Base-by-base conservation (phyloP, 2,797 vertebrate genomes). In the Liparis tanakae region DNA sequence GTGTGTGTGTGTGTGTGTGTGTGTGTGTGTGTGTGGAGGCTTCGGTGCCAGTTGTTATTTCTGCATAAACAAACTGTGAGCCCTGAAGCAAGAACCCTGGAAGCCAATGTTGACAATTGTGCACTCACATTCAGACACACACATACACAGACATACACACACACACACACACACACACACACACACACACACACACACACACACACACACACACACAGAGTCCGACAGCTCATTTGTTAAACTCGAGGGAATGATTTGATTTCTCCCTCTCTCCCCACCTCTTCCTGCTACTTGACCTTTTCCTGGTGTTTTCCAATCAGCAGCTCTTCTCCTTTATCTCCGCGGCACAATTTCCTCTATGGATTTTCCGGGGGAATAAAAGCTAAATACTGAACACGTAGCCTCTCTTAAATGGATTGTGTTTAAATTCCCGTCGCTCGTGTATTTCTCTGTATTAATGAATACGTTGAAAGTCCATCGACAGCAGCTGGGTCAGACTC, bases 151-250 rank as follows among this genome's bases (percentile, higher is more conserved):
- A 41, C 30, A 34, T 37, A 59, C 64, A 33, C 54, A 51, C 64
- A 67, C 54, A 36, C 65, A 56, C 71, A 39, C 54, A 39, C 70
- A 59, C 69, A 37, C 54, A 51, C 64, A 70, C 54, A 36, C 65
- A 56, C 71, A 43, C 54, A 39, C 72, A 59, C 69, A 70, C 54
- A 30, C 65, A 56, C 71, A 43, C 54, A 39, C 4, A 30, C 53
- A 36, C 37, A 54, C 68, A 36, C 53, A 44, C 64, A 70, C 54
- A 30, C 65, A 56, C 71, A 43, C 53, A 39, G 3, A 30, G 9
- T 46, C 43, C 3, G 69, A 79, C 70, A 83, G 82, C 75, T 85
- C 77, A 73, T 75, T 83, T 74, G 76, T 82, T 82, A 62, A 80
- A 75, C 69, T 78, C 61, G 0, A 2, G 36, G 61, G 67, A 74